Base-by-base conservation (phyloP, 2,888 invertebrate genomes). In the Leptinotarsa rubiginosa region DNA sequence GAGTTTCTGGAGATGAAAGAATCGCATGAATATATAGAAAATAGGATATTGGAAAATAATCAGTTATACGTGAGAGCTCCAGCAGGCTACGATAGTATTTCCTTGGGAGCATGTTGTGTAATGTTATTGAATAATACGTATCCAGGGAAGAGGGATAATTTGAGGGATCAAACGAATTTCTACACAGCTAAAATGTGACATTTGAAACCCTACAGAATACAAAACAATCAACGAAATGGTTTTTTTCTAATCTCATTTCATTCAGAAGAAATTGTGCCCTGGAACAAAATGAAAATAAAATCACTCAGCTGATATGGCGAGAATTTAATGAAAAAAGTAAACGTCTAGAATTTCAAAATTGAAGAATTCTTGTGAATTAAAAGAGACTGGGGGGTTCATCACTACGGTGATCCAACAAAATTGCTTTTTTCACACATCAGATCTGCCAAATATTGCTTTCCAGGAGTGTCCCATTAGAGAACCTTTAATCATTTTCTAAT, bases 91-190 rank as follows among this genome's bases (percentile, higher is more conserved):
- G 18, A 41, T 4, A 12, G 62, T n/a, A 18, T 62, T 62, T 31
- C 15, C 41, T 41, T 31, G 31, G 31, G 16, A 41, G 62, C 62
- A 10, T 62, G n/a, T 62, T n/a, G 62, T 41, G 62, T 1, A 41
- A 41, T 31, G 62, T 62, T 62, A 62, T 62, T 31, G 10, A 62
- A 62, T 31, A 62, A 62, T 62, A 41, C 18, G 62, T 31, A 62
- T 31, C 25, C n/a, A n/a, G 18, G 12, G 16, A 62, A 62, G 31
- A 31, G 41, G 62, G 62, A 62, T 62, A 41, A 62, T 62, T 62
- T 41, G 5, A n/a, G 16, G 62, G 62, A 62, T 62, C 62, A 62
- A 62, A 62, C 62, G 62, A 62, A 41, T 62, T 62, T 62, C 62
- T 31, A 31, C 25, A n/a, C 62, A 41, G 62, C 31, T n/a, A 41